Base-by-base conservation (phyloP, 2,113 vertebrate species). In the Brachyhypopomus occidentalis region DNA sequence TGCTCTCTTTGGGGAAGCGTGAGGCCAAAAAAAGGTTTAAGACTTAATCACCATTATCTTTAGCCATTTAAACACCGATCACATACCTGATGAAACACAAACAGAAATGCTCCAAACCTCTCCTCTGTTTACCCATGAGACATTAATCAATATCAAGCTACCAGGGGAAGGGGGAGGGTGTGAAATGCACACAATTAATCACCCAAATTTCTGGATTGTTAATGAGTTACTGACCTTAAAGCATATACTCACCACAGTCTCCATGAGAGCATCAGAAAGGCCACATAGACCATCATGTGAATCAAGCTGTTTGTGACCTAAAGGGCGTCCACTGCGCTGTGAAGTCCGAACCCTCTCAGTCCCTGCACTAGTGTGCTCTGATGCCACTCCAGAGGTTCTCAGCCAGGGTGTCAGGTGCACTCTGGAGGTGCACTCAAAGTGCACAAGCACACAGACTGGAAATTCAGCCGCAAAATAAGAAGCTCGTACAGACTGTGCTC, bases 81-180 rank as follows among this genome's bases (percentile, higher is more conserved):
- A 74, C 12, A 20, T 9, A 36, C 20, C 48, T 59, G 55, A 36
- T 74, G 55, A 36, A 36, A 20, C 36, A 36, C 25, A 59, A 74
- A 74, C 30, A 59, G 30, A 22, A 74, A 36, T 4, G 48, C 72
- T 59, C 4, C 34, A 59, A 74, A 74, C 34, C 72, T 59, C 27
- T n/a, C 27, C 19, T 59, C n/a, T 59, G 52, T 59, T 52, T 52
- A 52, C 12, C 45, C 45, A 52, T 14, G 45, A 52, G 45, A 52
- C 45, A 14, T 52, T 52, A 52, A 52, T 52, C 1, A 52, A 14
- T 52, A 14, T 52, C 9, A 52, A 9, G 9, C 12, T 52, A 52
- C 9, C 12, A 14, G 12, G 9, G 8, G n/a, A 16, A 20, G 4
- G 3, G 2, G 17, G 55, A 36, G 3, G 14, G 30, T 3, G 30